Conservation (phyloP, 2,113 vertebrate genomes). For the Ictalurus furcatus region DNA sequence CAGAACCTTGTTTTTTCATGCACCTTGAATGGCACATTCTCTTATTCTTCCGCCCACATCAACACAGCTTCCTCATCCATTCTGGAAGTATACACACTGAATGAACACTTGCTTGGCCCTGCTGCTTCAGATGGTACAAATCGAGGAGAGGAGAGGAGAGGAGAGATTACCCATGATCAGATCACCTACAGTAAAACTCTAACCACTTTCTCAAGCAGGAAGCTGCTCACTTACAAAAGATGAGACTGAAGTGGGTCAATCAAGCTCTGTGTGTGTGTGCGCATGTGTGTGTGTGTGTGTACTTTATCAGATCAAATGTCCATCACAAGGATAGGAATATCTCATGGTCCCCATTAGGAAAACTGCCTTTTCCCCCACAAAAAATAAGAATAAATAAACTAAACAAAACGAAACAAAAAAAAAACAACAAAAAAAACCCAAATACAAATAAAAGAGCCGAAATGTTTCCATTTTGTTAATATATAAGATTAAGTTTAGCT, state of each 20-base stretch:
- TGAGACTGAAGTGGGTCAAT: constrained; percentile 50
- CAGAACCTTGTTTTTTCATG: background rate
- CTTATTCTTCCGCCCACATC: constrained; percentile 18
- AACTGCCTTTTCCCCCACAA: too few relatives aligned
- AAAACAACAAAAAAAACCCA: background rate
- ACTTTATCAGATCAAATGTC: background rate
- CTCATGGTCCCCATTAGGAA: background rate
- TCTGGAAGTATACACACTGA: constrained; percentile 1
- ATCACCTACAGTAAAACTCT: constrained; percentile 32
- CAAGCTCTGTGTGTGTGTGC: constrained; percentile 14
- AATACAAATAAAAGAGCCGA: background rate
- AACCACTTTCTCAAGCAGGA: constrained; percentile 31
- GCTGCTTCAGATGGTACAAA: background rate
- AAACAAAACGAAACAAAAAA: background rate
- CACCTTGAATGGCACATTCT: constrained; percentile 18
- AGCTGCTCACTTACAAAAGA: constrained; percentile 43
- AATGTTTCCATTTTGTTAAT: background rate
- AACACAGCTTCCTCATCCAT: background rate
- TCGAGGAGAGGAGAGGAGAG: background rate
- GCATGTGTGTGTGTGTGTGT: background rate
- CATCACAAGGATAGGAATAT: background rate
- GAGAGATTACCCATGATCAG: constrained; percentile 18
- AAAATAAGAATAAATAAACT: background rate
- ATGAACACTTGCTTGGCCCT: background rate
- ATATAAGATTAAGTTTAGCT: background rate